Evolutionary conservation across 37 sponge, comb jelly and placozoan species (phyloP), one percentile per base, ranked within the genome.

Genomic region (Lycopodina hypogea): DNA sequence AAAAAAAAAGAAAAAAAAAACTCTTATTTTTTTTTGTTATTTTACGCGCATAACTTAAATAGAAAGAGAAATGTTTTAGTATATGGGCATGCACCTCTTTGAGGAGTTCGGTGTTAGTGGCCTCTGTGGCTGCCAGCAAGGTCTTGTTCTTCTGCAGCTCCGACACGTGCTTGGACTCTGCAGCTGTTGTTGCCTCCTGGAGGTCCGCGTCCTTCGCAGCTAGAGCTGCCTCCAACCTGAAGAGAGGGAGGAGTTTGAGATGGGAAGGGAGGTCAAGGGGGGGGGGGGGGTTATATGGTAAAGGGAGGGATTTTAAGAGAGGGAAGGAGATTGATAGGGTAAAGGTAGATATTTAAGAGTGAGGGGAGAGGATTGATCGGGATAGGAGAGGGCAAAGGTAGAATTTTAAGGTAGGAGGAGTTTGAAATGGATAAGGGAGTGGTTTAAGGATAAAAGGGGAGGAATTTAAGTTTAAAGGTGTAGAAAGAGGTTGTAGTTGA

Each of bases 41-140:
- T n/a, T n/a, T n/a, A n/a, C n/a, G n/a, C n/a, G n/a, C n/a, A n/a
- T n/a, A n/a, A n/a, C n/a, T n/a, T n/a, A n/a, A n/a, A n/a, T n/a
- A n/a, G n/a, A n/a, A n/a, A n/a, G n/a, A n/a, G n/a, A n/a, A n/a
- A n/a, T n/a, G n/a, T n/a, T n/a, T n/a, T n/a, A n/a, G n/a, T n/a
- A n/a, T n/a, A n/a, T n/a, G n/a, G n/a, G n/a, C n/a, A n/a, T n/a
- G n/a, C 40, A 86, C 92, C 77, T 92, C 93, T 48, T 84, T 87
- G 78, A 84, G 88, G 32, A 92, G 86, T 40, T 92, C 93, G 19
- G 93, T 74, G 53, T 84, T 81, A 32, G 62, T 76, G 18, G 84
- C 45, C 52, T 92, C 93, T 0, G 78, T 55, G 22, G 53, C 6
- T 15, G 78, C 85, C 48, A 82, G 42, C 30, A 75, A 12, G 18